Evolutionary conservation across 2,888 invertebrate species (phyloP), one percentile per base, ranked within the genome.

Genomic region (Icerya purchasi): DNA sequence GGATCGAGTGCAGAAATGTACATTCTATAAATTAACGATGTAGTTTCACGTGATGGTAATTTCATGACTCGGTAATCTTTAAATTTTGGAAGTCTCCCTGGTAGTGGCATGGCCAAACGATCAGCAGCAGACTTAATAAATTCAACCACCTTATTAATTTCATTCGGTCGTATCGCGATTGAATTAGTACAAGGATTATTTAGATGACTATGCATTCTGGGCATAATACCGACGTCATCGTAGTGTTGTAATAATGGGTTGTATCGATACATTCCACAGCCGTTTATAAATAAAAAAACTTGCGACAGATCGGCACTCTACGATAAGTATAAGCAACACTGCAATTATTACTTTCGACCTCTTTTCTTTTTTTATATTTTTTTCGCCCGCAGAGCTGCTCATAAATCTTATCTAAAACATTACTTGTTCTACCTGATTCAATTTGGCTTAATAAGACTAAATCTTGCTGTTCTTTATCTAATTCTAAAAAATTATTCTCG

Each of bases 61-160:
- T 14, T 22, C 54, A 54, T 22, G 21, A 54, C 54, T 18, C 54
- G 54, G 23, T 54, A 54, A 21, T 54, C 21, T 54, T 22, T 54
- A 10, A 18, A 54, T 2, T 22, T 22, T 22, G 54, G 54, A 18
- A 54, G 18, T 22, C 54, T 20, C 8, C 54, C 54, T 23, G 54
- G 54, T 22, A 54, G 21, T 14, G 22, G 54, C 14, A 54, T 20
- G 23, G 54, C 54, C 18, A 19, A 18, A 18, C n/a, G 18, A 2
- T 54, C 54, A 54, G 22, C 21, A 2, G 14, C 8, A 10, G 23
- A 10, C 21, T 54, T 10, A 14, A 54, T 54, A 22, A 54, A 54
- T 22, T 2, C 8, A 22, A 54, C 54, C 22, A 22, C 22, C n/a
- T 14, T 10, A 3, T 10, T 3, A 22, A 54, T 54, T 18, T 54